Base-by-base conservation (phyloP, 2,888 invertebrate genomes). In the Acanthosepion lycidas region DNA sequence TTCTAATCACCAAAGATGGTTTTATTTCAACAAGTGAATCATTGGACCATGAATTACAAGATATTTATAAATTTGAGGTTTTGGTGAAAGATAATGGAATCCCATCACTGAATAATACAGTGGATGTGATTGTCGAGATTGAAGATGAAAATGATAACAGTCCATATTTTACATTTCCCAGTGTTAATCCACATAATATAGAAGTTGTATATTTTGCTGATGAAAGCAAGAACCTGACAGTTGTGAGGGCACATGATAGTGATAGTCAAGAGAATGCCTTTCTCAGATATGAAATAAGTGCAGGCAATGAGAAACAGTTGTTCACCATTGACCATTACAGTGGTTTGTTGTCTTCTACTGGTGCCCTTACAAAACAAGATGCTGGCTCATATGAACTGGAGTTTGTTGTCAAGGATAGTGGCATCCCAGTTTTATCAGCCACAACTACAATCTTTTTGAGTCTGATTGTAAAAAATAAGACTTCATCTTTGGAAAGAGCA, bases 11-110 rank as follows among this genome's bases (percentile, higher is more conserved):
- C 2, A 78, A 78, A 78, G 78, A 78, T 78, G 78, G 78, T 78
- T 78, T 78, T 78, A 78, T 78, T 78, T 78, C 78, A 78, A 78
- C 78, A 78, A 78, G 78, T 78, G 78, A 78, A 78, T n/a, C n/a
- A 78, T 78, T 78, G 78, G 78, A 59, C 59, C 59, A 59, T 59
- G 59, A 59, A 59, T 59, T 59, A 59, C 23, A 59, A 59, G 59
- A 59, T 59, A 20, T 59, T 59, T 59, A 59, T 59, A 59, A 59
- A 23, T 59, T 59, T 59, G 23, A 20, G 23, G 59, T 59, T 59
- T 59, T 59, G 59, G 59, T 59, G 59, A 59, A 59, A 59, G 59
- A 59, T 6, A 59, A 59, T 59, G 59, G 59, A 59, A 59, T 59
- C 59, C 59, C 59, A 59, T 59, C 59, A 59, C 59, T 59, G 59